phyloP scores from a whole-genome alignment of 2,888 invertebrate genomes.

The Athrips mouffetella region DNA sequence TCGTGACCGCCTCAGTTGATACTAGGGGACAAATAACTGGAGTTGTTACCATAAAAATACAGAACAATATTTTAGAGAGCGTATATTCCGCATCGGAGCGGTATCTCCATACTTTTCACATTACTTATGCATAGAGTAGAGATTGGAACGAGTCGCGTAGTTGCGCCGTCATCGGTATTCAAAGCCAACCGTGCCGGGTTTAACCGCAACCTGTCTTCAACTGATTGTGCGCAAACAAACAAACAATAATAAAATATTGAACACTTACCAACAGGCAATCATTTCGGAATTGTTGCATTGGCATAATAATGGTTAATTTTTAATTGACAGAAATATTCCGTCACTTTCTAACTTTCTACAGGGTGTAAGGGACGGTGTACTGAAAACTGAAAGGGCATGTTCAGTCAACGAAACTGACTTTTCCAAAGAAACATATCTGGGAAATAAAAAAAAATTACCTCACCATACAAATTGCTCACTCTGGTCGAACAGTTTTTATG shows the following conservation, averaged over 20 bases:
- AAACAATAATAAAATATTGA: conserved; percentile 27
- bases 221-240: conserved; percentile 67
- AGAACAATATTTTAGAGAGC: conserved; percentile 67
- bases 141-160: conserved; percentile 72
- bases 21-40: conserved; percentile 59
- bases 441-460: too few relatives aligned
- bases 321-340: too few relatives aligned
- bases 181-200: conserved; percentile 57
- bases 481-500: too few relatives aligned
- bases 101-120: conserved; percentile 74
- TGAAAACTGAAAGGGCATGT: too few relatives aligned
- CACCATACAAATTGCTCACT: too few relatives aligned
- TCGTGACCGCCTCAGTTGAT: conserved; percentile 29
- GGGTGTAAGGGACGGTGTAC: too few relatives aligned
- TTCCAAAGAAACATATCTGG: too few relatives aligned
- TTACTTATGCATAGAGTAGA: conserved; percentile 77
- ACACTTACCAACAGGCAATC: neutral
- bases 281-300: neutral
- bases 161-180: conserved; percentile 71
- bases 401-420: too few relatives aligned
- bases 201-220: conserved; percentile 57
- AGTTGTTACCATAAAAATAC: conserved; percentile 68
- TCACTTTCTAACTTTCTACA: too few relatives aligned
- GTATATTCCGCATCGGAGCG: conserved; percentile 58
- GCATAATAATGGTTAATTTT: too few relatives aligned